Evolutionary conservation across 37 sponge, comb jelly and placozoan genomes (phyloP).

Genomic region (Cliona cf. orientalis): DNA sequence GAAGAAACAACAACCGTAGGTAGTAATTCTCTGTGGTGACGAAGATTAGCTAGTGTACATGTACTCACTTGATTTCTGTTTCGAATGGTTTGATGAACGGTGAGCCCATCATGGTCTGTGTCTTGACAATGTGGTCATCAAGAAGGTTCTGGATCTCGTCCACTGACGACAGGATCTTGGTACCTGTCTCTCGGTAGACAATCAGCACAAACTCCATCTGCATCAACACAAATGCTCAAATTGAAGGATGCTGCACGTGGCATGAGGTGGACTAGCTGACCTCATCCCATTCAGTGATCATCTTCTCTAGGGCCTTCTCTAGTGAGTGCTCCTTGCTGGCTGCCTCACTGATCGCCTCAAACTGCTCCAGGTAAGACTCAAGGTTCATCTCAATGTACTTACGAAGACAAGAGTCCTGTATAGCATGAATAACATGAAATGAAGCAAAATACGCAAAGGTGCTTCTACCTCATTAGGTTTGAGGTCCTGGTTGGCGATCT

Average conservation of each 20-base stretch:
- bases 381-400: conserved; percentile 93
- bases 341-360: conserved; percentile 98
- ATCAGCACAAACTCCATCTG: conserved; percentile 92
- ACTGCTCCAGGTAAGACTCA: conserved; percentile 94
- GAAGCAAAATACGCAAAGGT: neutral
- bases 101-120: conserved; percentile 99
- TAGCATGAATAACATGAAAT: no score
- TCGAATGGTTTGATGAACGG: conserved; percentile 99
- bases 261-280: conserved; percentile 41
- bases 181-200: conserved; percentile 95
- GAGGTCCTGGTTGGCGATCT: conserved; percentile 85
- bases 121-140: conserved; percentile 99
- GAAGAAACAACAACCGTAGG: neutral
- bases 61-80: conserved; percentile 82
- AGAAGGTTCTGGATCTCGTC: conserved; percentile 98
- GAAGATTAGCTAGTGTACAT: no score
- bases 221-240: neutral
- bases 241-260: neutral
- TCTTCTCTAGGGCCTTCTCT: conserved; percentile 98
- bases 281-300: conserved; percentile 96
- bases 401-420: conserved; percentile 84
- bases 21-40: no score
- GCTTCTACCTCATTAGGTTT: conserved; percentile 84
- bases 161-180: conserved; percentile 93
- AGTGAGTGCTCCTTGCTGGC: conserved; percentile 98